Evolutionary conservation across 2,888 invertebrate genomes (phyloP).

Genomic region (Caenorhabditis plicata): DNA sequence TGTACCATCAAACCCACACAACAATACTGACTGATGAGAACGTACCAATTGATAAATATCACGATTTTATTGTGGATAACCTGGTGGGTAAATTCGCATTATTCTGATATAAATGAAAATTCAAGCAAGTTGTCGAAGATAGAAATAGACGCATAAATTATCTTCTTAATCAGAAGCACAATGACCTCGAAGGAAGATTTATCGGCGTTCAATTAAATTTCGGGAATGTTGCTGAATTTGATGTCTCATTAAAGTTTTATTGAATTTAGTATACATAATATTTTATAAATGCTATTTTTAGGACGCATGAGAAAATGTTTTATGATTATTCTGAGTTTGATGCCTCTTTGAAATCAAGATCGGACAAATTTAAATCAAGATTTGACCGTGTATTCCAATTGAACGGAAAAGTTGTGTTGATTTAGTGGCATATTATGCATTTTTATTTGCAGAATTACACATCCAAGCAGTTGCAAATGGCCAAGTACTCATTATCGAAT

Average conservation of each 20-base stretch:
- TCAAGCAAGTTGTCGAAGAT: no score
- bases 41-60: slow-evolving; percentile 18
- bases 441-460: slow-evolving; percentile 66
- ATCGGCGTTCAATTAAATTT: slow-evolving; percentile 48
- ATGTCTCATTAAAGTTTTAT: slow-evolving; percentile 33
- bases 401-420: slow-evolving; percentile 5
- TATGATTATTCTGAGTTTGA: slow-evolving; percentile 74
- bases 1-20: slow-evolving; percentile 8
- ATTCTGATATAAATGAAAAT: no score
- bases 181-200: slow-evolving; percentile 27
- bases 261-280: slow-evolving; percentile 8
- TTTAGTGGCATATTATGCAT: not conserved
- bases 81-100: slow-evolving; percentile 18
- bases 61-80: slow-evolving; percentile 32
- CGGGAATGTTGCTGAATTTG: slow-evolving; percentile 19
- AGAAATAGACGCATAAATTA: no score
- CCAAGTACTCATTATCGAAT: slow-evolving; percentile 84
- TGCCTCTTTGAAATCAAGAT: slow-evolving; percentile 72
- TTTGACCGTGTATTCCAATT: slow-evolving; percentile 79
- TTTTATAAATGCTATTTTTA: slow-evolving; percentile 9
- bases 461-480: slow-evolving; percentile 73
- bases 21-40: slow-evolving; percentile 24
- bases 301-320: slow-evolving; percentile 13
- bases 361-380: slow-evolving; percentile 75
- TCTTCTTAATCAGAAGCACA: slow-evolving; percentile 20